These are phyloP conservation scores for Hylyphantes graminicola DNA, from an alignment of 1,140 invertebrate genomes.

Conservation along the genomic window DNA sequence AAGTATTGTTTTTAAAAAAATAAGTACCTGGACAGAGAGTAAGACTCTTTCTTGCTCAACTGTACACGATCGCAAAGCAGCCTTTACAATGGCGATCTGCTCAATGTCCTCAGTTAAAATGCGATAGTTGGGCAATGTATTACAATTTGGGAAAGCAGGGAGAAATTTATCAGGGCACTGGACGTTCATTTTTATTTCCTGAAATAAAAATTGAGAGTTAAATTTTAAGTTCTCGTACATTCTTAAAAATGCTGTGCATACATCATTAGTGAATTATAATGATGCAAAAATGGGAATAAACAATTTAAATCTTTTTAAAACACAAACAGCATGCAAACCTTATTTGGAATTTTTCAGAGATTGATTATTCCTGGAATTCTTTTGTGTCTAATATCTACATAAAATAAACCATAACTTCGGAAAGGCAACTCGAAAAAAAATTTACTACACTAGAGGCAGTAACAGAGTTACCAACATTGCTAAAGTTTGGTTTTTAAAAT, in stretches of 20 bases:
- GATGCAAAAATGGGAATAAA: background rate
- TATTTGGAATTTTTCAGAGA: too few species aligned
- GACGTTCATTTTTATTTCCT: conserved; percentile 25
- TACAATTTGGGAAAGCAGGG: background rate
- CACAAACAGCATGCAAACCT: too few species aligned
- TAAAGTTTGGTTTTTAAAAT: too few species aligned
- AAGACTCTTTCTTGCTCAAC: conserved; percentile 31
- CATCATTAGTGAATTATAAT: background rate
- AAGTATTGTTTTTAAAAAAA: too few species aligned
- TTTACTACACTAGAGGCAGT: too few species aligned
- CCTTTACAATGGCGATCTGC: conserved; percentile 28
- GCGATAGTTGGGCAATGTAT: background rate
- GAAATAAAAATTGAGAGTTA: background rate
- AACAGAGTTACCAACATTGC: too few species aligned
- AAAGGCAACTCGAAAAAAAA: too few species aligned
- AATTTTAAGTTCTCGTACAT: background rate
- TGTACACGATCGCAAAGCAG: conserved; percentile 5
- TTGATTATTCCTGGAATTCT: too few species aligned
- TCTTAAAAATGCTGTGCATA: background rate
- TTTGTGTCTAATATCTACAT: too few species aligned
- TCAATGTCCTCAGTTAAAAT: conserved; percentile 36
- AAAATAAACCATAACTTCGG: too few species aligned
- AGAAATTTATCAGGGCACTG: conserved; percentile 14
- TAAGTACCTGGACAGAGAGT: conserved; percentile 19
- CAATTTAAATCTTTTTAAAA: background rate